Conservation (phyloP, 92 coral and sea anemone species). For the Siderastrea radians region DNA sequence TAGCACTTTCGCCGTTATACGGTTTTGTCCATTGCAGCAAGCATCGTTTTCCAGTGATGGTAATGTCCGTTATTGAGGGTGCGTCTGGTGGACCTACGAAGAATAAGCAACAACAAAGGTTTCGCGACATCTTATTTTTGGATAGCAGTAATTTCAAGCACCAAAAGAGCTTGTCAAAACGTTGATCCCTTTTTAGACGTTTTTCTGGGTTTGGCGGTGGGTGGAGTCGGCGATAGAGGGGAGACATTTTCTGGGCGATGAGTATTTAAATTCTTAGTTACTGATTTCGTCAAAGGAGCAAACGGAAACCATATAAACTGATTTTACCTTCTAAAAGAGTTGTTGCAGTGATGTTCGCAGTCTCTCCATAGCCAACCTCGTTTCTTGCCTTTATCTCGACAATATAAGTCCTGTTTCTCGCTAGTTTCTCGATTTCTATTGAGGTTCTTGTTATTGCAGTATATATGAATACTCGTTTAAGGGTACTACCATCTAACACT, state of each 20-base stretch:
- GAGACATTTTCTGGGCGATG: no score
- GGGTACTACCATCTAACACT: not conserved
- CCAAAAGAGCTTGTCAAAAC: no score
- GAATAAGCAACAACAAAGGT: not conserved
- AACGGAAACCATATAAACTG: not conserved
- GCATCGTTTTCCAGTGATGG: conserved; percentile 28
- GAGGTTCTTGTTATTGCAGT: not conserved
- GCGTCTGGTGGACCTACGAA: conserved; percentile 33
- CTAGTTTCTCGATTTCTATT: not conserved
- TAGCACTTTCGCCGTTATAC: conserved; percentile 27
- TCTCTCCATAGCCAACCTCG: conserved; percentile 29
- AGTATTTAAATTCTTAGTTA: no score
- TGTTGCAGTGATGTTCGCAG: conserved; percentile 7
- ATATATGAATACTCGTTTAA: not conserved
- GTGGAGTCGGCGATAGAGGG: no score
- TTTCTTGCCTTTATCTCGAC: conserved; percentile 22
- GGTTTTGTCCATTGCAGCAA: conserved; percentile 26
- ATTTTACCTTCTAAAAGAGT: conserved; percentile 25
- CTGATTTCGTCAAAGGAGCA: not conserved
- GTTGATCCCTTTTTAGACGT: no score
- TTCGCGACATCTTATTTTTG: no score
- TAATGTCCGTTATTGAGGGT: conserved; percentile 12
- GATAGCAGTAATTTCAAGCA: no score
- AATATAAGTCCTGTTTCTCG: conserved; percentile 13
- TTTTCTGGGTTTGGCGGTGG: no score